Base-by-base conservation (phyloP, 53 echinoderm and acorn worm species). In the Actinopyga echinites region DNA sequence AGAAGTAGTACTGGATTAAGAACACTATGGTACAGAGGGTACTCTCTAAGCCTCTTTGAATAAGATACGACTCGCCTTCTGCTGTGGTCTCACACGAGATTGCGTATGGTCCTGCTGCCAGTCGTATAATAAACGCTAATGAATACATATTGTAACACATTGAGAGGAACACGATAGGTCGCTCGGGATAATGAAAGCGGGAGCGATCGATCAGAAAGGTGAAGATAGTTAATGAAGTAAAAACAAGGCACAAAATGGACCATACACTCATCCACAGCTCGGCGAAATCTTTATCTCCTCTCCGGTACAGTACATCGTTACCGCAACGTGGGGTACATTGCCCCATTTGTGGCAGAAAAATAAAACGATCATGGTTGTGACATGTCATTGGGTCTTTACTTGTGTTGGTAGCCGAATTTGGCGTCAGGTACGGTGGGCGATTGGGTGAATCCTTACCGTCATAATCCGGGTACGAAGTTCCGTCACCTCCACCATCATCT, bases 81-180 rank as follows among this genome's bases (percentile, higher is more conserved):
- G 78, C 26, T 0, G 92, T 84, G 13, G 90, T 87, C 59, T 92
- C 97, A 60, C 97, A 97, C 17, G 97, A 90, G 71, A 97, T 92
- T 6, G 90, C 86, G 65, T 64, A 80, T 6, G 97, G 88, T 38
- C 97, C 97, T 0, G 88, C 87, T 25, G 90, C 87, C 32, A 97
- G 79, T 6, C 97, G 85, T 10, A 97, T 88, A 82, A 97, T 94
- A 67, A 86, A 97, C 6, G 94, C 87, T 32, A 97, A 79, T 19
- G 97, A 97, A 64, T 92, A 97, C 86, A 94, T 86, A 79, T 92
- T 93, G 64, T 97, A 97, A 74, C 97, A 97, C 92, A 97, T 94
- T 38, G 94, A 94, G 15, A 97, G 69, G 64, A 97, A 97, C 36
- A 97, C 94, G 64, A 97, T 97, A 17, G 97, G 97, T 62, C 97